Conservation (phyloP, 1,140 invertebrate genomes). For the Bombus picipes region DNA sequence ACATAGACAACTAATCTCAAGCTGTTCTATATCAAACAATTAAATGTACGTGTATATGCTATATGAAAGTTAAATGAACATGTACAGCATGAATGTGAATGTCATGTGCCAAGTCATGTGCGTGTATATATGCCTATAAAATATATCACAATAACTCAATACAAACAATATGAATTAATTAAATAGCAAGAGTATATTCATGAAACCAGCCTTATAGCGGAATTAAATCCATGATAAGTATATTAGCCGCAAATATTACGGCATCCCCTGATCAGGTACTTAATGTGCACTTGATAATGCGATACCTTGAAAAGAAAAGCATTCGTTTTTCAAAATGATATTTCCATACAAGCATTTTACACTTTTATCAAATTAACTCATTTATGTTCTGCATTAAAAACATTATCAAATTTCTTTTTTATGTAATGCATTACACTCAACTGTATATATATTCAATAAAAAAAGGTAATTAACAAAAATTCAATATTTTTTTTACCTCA, state of each 20-base stretch:
- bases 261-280: constrained; percentile 61
- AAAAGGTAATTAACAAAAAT: neutral
- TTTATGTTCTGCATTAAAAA: constrained; percentile 11
- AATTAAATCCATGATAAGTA: constrained; percentile 59
- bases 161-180: constrained; percentile 51
- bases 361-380: constrained; percentile 24
- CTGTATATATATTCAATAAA: neutral
- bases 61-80: constrained; percentile 44
- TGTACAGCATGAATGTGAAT: constrained; percentile 41
- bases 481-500: neutral
- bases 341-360: neutral
- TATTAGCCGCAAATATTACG: constrained; percentile 39
- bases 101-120: neutral
- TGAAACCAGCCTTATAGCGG: constrained; percentile 54
- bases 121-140: constrained; percentile 29
- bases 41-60: constrained; percentile 53
- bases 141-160: constrained; percentile 65
- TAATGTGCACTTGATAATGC: constrained; percentile 41
- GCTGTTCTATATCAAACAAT: constrained; percentile 30
- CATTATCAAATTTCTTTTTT: neutral
- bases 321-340: neutral
- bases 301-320: constrained; percentile 30
- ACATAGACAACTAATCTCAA: constrained; percentile 28
- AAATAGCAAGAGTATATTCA: constrained; percentile 51
- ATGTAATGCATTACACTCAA: neutral